A percentile compares a stretch with the other conserved stretches of the same genome.
phyloP scores from a whole-genome alignment of 2,888 invertebrate species.

The Eulithis prunata region DNA sequence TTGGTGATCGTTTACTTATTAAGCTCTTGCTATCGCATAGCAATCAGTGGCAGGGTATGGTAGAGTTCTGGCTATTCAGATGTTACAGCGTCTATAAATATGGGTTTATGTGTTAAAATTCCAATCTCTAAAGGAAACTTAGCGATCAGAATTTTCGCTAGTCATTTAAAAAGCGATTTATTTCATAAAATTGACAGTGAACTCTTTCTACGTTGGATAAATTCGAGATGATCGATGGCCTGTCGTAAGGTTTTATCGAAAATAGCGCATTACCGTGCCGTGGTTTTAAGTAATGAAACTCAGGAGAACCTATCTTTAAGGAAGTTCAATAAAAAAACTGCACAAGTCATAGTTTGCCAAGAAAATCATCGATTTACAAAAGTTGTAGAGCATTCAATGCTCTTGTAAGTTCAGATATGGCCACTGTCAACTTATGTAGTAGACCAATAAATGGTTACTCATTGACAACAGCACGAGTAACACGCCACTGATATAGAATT shows the following conservation, averaged over 20 bases:
- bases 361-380: too few species aligned
- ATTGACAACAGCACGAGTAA: too few species aligned
- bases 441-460: too few species aligned
- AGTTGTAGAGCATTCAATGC: too few species aligned
- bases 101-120: background rate
- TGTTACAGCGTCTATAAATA: too few species aligned
- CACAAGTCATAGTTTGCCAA: conserved; percentile 6
- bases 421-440: background rate
- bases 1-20: too few species aligned
- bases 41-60: too few species aligned
- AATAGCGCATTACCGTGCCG: conserved; percentile 42
- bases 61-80: too few species aligned
- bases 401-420: too few species aligned
- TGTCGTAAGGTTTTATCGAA: conserved; percentile 51
- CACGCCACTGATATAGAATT: too few species aligned
- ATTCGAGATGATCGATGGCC: conserved; percentile 59
- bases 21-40: too few species aligned
- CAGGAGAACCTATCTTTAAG: conserved; percentile 21
- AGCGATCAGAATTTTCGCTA: background rate
- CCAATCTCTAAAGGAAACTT: background rate
- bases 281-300: conserved; percentile 41
- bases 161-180: conserved; percentile 4
- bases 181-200: conserved; percentile 43
- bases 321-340: conserved; percentile 12
- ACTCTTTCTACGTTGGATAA: conserved; percentile 52